These are phyloP conservation scores for Pseudomyrmex gracilis DNA, from an alignment of 1,140 invertebrate species.

Conservation along the genomic window DNA sequence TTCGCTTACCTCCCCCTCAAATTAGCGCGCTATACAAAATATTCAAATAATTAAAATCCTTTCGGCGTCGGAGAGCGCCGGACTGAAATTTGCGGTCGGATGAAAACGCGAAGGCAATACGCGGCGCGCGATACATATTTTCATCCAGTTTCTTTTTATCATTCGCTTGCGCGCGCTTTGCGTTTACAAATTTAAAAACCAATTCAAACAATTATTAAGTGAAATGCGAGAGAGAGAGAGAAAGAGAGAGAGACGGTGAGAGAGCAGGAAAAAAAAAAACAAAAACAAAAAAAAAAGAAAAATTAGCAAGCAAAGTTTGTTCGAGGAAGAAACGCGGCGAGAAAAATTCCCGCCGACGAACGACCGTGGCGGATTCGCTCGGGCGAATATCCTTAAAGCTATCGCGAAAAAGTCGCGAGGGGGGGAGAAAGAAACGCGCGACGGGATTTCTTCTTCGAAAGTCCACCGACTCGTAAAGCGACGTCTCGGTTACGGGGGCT, in stretches of 20 bases:
- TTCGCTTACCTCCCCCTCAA: not conserved
- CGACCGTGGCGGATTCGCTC: not conserved
- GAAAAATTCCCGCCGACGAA: slow-evolving; percentile 26
- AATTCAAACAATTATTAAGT: not conserved
- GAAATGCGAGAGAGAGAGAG: too few species aligned
- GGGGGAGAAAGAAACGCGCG: slow-evolving; percentile 10
- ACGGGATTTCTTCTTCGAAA: slow-evolving; percentile 57
- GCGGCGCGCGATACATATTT: too few species aligned
- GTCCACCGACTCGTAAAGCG: slow-evolving; percentile 59
- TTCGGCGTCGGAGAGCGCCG: not conserved
- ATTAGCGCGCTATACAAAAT: not conserved
- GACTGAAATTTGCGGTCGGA: not conserved
- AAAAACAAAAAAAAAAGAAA: not conserved
- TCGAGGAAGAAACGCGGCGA: not conserved
- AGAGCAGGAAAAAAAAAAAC: too few species aligned
- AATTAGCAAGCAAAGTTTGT: not conserved
- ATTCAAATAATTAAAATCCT: not conserved
- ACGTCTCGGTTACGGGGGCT: slow-evolving; percentile 59
- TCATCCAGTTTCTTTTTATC: not conserved
- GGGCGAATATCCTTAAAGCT: slow-evolving; percentile 36
- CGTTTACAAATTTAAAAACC: not conserved
- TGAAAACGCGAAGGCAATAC: not conserved
- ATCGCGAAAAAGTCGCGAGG: slow-evolving; percentile 38
- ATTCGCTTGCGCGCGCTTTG: too few species aligned
- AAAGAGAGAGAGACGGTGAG: not conserved